Percentiles rank a stretch among this genome's conserved stretches.
phyloP scores from a whole-genome alignment of 1,140 invertebrate species.

The Aphis gossypii region DNA sequence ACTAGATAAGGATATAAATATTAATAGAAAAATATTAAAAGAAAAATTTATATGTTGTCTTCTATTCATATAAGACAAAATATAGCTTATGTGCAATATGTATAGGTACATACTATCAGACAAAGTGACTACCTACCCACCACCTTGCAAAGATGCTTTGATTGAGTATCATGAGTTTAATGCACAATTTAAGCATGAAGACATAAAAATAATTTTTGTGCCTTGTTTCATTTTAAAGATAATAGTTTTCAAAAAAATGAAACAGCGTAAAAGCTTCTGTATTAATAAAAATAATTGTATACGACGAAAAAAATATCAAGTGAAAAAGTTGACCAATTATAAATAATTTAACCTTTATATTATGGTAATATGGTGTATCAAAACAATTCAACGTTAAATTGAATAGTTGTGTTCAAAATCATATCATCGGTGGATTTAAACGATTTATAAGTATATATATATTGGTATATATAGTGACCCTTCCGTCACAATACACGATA shows the following conservation, averaged over 20 bases:
- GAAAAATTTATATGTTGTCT: not conserved
- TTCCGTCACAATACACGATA: not conserved
- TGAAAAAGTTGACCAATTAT: not conserved
- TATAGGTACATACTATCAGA: not conserved
- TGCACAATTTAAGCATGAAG: not conserved
- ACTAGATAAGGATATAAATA: not conserved
- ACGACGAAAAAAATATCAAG: not conserved
- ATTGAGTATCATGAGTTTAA: not conserved
- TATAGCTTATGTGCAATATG: not conserved
- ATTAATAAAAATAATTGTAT: not conserved
- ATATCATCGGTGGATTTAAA: too few relatives aligned
- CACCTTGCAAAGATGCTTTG: not conserved
- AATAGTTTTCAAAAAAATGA: not conserved
- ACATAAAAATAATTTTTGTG: not conserved
- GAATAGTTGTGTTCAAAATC: not conserved
- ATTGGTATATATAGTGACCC: not conserved
- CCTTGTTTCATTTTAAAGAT: not conserved
- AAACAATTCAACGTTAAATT: not conserved
- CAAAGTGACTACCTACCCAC: not conserved
- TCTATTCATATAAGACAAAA: not conserved
- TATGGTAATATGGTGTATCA: not conserved
- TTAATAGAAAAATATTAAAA: not conserved
- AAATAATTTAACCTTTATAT: not conserved
- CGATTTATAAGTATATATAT: not conserved
- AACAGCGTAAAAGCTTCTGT: not conserved